phyloP scores from a whole-genome alignment of 2,888 invertebrate species.

The Falcaria lacertinaria region DNA sequence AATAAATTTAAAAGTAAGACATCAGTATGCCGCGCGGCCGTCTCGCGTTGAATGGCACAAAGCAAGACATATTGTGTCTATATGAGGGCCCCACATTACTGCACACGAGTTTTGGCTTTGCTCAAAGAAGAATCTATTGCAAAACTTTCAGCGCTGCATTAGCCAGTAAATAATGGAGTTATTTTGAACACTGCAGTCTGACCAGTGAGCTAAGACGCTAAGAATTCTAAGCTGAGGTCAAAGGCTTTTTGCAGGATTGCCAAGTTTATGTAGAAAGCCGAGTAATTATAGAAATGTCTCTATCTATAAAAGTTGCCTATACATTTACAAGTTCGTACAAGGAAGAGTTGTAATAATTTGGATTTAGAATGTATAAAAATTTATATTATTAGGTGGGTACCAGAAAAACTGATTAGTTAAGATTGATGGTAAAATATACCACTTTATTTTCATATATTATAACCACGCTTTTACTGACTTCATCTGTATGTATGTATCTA shows the following conservation, averaged over 20 bases:
- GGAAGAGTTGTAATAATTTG: too few relatives aligned
- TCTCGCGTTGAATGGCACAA: conserved; percentile 64
- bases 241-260: neutral
- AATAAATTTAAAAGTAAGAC: conserved; percentile 72
- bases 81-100: conserved; percentile 40
- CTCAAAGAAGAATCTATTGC: conserved; percentile 4
- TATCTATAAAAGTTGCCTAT: too few relatives aligned
- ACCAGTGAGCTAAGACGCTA: conserved; percentile 1
- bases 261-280: neutral
- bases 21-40: conserved; percentile 70
- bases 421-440: too few relatives aligned
- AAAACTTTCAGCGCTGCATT: neutral
- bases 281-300: too few relatives aligned
- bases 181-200: neutral
- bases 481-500: too few relatives aligned
- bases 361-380: too few relatives aligned
- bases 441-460: too few relatives aligned
- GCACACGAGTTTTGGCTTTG: conserved; percentile 28
- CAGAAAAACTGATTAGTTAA: too few relatives aligned
- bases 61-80: conserved; percentile 67
- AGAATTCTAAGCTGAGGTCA: neutral
- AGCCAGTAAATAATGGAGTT: neutral
- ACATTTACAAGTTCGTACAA: too few relatives aligned
- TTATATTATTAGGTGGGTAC: too few relatives aligned
- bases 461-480: too few relatives aligned